These are phyloP conservation scores for Prunella strophiata DNA, from an alignment of 2,797 vertebrate genomes.

Conservation along the genomic window DNA sequence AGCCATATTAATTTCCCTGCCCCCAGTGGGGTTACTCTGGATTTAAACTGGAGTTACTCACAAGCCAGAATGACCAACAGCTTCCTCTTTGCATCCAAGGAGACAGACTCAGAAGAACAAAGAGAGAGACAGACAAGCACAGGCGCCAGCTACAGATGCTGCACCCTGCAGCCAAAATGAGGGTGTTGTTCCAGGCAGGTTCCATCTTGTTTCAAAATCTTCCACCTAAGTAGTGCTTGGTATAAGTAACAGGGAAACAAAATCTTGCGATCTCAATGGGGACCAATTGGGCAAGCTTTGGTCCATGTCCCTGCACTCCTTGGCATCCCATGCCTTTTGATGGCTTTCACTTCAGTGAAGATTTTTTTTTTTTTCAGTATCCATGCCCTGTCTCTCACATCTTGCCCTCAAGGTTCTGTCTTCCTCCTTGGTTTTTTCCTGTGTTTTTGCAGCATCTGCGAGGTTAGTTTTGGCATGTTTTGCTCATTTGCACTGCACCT, in stretches of 20 bases:
- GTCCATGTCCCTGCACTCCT: no score
- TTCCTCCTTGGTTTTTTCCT: no score
- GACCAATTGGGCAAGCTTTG: no score
- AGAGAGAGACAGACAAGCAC: constrained; percentile 31
- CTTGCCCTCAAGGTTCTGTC: no score
- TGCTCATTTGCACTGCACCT: no score
- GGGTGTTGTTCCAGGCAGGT: constrained; percentile 47
- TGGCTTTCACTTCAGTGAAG: no score
- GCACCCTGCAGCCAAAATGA: constrained; percentile 52
- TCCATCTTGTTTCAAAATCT: constrained; percentile 54
- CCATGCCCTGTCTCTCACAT: no score
- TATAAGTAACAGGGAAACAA: background rate
- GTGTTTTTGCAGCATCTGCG: no score
- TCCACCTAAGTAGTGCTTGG: background rate
- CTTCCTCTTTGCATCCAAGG: constrained; percentile 36
- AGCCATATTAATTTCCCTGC: background rate
- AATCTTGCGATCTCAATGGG: no score
- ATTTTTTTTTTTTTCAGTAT: no score
- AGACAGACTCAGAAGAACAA: constrained; percentile 62
- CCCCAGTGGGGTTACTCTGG: background rate
- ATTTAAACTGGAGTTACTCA: constrained; percentile 3
- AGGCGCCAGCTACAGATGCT: constrained; percentile 52
- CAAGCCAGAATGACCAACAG: constrained; percentile 32
- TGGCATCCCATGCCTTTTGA: no score
- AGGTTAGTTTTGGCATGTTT: no score